A percentile compares a stretch with the other conserved stretches of the same genome.
phyloP scores from a whole-genome alignment of 2,797 vertebrate species.

The Enteromius argenteus region DNA sequence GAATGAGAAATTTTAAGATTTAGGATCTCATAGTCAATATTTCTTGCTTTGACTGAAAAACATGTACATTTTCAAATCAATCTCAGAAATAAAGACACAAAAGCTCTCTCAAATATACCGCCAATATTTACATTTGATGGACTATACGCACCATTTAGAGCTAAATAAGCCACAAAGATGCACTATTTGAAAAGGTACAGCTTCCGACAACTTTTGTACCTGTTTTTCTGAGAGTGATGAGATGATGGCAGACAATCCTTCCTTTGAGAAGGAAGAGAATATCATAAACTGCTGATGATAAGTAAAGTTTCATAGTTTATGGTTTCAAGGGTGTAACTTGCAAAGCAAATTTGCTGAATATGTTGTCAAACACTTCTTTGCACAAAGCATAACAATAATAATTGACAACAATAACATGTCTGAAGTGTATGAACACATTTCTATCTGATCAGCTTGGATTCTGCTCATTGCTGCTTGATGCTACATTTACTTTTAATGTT shows the following conservation, averaged over 20 bases:
- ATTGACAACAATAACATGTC: neutral
- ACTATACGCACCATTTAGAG: neutral
- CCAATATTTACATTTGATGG: neutral
- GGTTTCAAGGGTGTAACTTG: neutral
- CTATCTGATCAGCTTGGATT: neutral
- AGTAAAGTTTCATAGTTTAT: neutral
- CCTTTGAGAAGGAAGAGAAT: neutral
- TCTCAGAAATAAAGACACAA: neutral
- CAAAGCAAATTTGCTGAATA: neutral
- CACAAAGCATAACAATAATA: neutral
- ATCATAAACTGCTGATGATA: neutral
- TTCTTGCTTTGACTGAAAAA: neutral
- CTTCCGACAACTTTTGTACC: neutral
- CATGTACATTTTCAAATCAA: neutral
- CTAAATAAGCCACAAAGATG: neutral
- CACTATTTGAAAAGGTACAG: neutral
- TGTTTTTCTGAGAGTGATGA: neutral
- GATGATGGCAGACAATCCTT: neutral
- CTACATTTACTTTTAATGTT: neutral
- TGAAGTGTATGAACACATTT: neutral
- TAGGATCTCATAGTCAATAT: neutral
- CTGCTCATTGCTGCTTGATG: neutral
- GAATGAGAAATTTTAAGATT: neutral
- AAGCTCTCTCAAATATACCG: neutral
- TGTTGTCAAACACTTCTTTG: neutral